Evolutionary conservation across 2,888 invertebrate genomes (phyloP).

Genomic region (Eristalinus aeneus): DNA sequence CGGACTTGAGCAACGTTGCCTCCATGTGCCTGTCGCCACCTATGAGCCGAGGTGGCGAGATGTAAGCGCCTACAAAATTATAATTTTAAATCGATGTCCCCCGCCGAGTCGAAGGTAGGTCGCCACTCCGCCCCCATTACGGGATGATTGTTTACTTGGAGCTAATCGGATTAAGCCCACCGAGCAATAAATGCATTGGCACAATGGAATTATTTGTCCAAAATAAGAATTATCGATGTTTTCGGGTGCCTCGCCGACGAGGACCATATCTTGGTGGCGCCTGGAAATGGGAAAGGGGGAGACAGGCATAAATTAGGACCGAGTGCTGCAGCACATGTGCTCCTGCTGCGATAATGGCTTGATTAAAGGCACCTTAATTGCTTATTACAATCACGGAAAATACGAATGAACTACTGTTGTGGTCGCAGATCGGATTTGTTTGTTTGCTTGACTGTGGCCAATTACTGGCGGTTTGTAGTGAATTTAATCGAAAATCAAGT

Average conservation of each 20-base stretch:
- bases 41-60: constrained; percentile 50
- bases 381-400: constrained; percentile 52
- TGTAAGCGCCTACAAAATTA: constrained; percentile 66
- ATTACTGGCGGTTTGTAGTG: neutral
- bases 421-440: constrained; percentile 29
- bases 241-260: neutral
- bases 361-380: constrained; percentile 77
- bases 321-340: constrained; percentile 11
- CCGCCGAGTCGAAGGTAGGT: constrained; percentile 24
- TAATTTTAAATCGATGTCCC: constrained; percentile 64
- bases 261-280: neutral
- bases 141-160: constrained; percentile 63
- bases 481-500: neutral
- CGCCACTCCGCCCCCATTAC: constrained; percentile 21
- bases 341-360: constrained; percentile 79
- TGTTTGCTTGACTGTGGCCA: constrained; percentile 15
- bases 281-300: neutral
- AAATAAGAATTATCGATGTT: constrained; percentile 60
- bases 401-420: constrained; percentile 21
- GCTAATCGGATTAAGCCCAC: constrained; percentile 63
- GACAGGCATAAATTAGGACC: constrained; percentile 5
- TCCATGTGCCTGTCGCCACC: constrained; percentile 53
- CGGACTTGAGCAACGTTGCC: constrained; percentile 10
- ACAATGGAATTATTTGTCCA: constrained; percentile 61
- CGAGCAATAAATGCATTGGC: constrained; percentile 55